These are phyloP conservation scores for Holocentrus rufus DNA, from an alignment of 2,797 vertebrate species.

Conservation along the genomic window DNA sequence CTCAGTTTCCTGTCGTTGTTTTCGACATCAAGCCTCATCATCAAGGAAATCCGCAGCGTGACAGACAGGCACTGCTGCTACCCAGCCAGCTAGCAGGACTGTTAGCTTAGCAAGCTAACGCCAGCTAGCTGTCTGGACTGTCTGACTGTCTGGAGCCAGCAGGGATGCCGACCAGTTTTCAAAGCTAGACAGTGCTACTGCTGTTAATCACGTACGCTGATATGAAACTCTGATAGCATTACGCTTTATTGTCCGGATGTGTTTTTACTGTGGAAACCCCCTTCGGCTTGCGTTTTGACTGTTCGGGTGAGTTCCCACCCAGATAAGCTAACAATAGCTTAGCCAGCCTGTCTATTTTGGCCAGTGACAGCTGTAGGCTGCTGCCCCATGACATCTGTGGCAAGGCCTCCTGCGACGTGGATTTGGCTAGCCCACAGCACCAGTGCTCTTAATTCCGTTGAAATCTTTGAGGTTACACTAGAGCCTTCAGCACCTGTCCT, in stretches of 20 bases:
- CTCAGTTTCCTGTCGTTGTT: no score
- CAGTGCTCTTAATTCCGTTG: neutral
- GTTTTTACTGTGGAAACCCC: neutral
- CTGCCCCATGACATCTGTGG: constrained; percentile 61
- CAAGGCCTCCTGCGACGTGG: constrained; percentile 61
- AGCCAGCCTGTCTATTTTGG: constrained; percentile 73
- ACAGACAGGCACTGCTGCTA: constrained; percentile 7
- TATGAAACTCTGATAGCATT: neutral
- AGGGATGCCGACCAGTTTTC: neutral
- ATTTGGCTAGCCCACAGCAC: constrained; percentile 1
- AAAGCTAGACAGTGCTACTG: neutral
- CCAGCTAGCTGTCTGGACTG: constrained; percentile 59
- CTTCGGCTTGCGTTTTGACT: constrained; percentile 13
- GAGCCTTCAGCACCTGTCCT: neutral
- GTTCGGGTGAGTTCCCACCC: constrained; percentile 57
- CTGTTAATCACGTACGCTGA: neutral
- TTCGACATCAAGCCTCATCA: no score
- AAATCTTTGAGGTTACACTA: neutral
- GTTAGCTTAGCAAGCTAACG: constrained; percentile 54
- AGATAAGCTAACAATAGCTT: constrained; percentile 75
- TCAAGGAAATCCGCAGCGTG: neutral
- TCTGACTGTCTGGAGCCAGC: constrained; percentile 31
- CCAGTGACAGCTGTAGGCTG: constrained; percentile 75
- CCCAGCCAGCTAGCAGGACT: constrained; percentile 17
- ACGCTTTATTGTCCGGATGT: neutral